Evolutionary conservation across 1,140 invertebrate species (phyloP).

Genomic region (Coptotermes formosanus): DNA sequence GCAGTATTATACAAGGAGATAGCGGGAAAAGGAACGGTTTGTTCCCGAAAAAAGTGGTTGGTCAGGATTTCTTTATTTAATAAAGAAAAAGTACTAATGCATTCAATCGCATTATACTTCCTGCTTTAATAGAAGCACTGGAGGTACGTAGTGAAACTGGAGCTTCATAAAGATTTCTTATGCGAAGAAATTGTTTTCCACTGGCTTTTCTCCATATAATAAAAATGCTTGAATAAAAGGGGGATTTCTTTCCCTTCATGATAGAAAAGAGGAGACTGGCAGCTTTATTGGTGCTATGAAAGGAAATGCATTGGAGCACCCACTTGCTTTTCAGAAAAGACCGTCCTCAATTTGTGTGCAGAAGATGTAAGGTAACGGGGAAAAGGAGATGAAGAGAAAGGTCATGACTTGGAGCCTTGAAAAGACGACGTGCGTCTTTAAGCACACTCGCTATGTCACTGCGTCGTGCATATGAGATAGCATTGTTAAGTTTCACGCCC

Average conservation of each 20-base stretch:
- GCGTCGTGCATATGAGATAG: too few species aligned
- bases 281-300: constrained; percentile 7
- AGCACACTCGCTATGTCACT: not conserved
- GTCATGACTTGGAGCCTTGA: not conserved
- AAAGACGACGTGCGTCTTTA: not conserved
- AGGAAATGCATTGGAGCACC: not conserved
- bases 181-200: constrained; percentile 12
- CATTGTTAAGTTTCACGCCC: too few species aligned
- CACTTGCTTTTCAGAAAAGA: not conserved
- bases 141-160: not conserved
- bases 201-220: not conserved
- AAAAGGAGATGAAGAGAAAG: not conserved
- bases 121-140: not conserved
- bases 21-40: not conserved
- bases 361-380: not conserved
- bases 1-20: not conserved
- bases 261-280: not conserved
- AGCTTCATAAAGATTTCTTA: not conserved
- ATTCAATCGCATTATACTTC: not conserved
- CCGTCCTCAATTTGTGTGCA: not conserved
- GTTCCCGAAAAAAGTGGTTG: not conserved
- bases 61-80: constrained; percentile 1
- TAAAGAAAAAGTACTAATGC: not conserved
- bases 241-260: not conserved
- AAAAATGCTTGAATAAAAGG: constrained; percentile 3